Percentiles rank a stretch among this genome's conserved stretches.
These are phyloP conservation scores for Henricia sp. DNA, from an alignment of 53 echinoderm and acorn worm species.

Conservation along the genomic window DNA sequence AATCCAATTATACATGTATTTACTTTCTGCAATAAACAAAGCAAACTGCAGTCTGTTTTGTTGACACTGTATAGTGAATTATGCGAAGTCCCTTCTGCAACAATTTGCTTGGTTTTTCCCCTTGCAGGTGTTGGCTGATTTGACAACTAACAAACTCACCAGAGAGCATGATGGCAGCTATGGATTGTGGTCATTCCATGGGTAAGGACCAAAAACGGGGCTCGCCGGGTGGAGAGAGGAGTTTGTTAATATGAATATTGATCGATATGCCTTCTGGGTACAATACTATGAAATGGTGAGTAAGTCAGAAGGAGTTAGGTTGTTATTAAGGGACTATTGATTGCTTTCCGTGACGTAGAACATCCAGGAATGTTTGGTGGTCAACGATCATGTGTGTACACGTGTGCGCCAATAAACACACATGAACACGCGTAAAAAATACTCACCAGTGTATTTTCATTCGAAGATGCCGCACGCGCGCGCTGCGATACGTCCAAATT, in stretches of 20 bases:
- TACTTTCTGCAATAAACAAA: not conserved
- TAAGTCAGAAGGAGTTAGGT: no score
- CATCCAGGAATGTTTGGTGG: no score
- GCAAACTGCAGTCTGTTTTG: not conserved
- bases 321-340: no score
- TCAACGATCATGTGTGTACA: no score
- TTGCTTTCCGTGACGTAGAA: no score
- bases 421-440: no score
- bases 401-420: no score
- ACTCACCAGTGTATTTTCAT: no score
- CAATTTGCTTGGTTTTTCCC: not conserved
- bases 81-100: not conserved
- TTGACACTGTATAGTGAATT: not conserved
- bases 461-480: no score
- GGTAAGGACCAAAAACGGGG: constrained; percentile 65
- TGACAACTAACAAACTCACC: constrained; percentile 95
- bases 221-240: not conserved
- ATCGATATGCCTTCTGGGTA: no score
- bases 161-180: constrained; percentile 88
- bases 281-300: no score
- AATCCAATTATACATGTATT: not conserved
- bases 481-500: no score
- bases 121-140: constrained; percentile 83
- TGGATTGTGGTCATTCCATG: constrained; percentile 95
- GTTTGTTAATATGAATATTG: not conserved